phyloP scores from a whole-genome alignment of 1,140 invertebrate genomes.

The Tetramorium parvispinum region DNA sequence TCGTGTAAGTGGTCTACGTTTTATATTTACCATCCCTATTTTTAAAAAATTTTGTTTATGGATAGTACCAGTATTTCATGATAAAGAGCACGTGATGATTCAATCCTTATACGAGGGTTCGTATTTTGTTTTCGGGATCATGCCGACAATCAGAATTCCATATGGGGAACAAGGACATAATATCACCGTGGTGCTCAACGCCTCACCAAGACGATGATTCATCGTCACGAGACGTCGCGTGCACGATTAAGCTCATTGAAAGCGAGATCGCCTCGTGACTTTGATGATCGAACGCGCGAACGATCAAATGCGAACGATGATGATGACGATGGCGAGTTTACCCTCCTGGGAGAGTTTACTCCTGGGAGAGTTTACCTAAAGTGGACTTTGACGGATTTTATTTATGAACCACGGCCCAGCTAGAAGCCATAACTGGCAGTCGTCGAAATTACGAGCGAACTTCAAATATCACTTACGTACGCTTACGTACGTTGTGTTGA shows the following conservation, averaged over 20 bases:
- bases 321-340: not conserved
- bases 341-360: not conserved
- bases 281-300: constrained; percentile 13
- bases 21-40: not conserved
- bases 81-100: not conserved
- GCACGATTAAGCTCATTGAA: constrained; percentile 70
- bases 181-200: constrained; percentile 7
- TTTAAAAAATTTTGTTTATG: not conserved
- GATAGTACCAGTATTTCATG: not conserved
- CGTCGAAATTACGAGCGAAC: not conserved
- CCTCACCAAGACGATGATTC: constrained; percentile 57
- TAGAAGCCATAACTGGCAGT: not conserved
- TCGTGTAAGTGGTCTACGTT: not conserved
- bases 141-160: constrained; percentile 11
- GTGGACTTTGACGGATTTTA: not conserved
- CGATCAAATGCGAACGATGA: not conserved
- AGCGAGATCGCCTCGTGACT: constrained; percentile 60
- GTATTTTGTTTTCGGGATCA: constrained; percentile 6
- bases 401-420: not conserved
- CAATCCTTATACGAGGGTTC: not conserved
- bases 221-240: constrained; percentile 68
- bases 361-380: not conserved
- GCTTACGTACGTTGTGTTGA: not conserved
- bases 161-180: constrained; percentile 43
- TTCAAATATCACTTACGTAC: not conserved